phyloP scores from a whole-genome alignment of 2,888 invertebrate genomes.

The Phalera bucephala region DNA sequence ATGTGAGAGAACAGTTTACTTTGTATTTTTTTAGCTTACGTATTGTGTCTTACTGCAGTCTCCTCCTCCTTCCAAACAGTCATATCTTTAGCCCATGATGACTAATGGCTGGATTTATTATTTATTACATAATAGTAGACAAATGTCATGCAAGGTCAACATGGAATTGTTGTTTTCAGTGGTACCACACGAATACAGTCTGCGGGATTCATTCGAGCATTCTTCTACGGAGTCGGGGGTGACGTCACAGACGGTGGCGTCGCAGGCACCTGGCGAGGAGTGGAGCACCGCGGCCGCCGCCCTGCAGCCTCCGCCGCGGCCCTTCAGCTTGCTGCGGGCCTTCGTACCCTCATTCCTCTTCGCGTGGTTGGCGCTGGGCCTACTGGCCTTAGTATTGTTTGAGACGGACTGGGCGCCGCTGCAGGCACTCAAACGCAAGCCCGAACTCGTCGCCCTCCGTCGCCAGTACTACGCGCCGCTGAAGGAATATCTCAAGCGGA shows the following conservation, averaged over 20 bases:
- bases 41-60: too few relatives aligned
- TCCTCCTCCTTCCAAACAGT: too few relatives aligned
- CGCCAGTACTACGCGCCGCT: constrained; percentile 93
- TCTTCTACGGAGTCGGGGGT: constrained; percentile 91
- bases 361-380: constrained; percentile 86
- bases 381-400: constrained; percentile 87
- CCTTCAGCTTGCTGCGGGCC: constrained; percentile 86
- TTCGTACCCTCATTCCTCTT: constrained; percentile 91
- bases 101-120: constrained; percentile 12
- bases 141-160: too few relatives aligned
- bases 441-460: constrained; percentile 89
- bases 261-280: constrained; percentile 78
- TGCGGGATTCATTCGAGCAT: constrained; percentile 88
- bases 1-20: too few relatives aligned
- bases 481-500: constrained; percentile 88
- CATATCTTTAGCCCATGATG: neutral
- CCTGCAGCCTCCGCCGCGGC: constrained; percentile 45
- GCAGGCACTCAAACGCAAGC: constrained; percentile 86
- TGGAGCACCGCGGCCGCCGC: constrained; percentile 34
- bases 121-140: too few relatives aligned
- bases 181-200: constrained; percentile 83
- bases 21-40: too few relatives aligned
- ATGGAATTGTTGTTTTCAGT: too few relatives aligned
- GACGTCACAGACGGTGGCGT: constrained; percentile 70
- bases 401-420: constrained; percentile 91